phyloP scores from a whole-genome alignment of 2,888 invertebrate species.

The Scotopteryx bipunctaria region DNA sequence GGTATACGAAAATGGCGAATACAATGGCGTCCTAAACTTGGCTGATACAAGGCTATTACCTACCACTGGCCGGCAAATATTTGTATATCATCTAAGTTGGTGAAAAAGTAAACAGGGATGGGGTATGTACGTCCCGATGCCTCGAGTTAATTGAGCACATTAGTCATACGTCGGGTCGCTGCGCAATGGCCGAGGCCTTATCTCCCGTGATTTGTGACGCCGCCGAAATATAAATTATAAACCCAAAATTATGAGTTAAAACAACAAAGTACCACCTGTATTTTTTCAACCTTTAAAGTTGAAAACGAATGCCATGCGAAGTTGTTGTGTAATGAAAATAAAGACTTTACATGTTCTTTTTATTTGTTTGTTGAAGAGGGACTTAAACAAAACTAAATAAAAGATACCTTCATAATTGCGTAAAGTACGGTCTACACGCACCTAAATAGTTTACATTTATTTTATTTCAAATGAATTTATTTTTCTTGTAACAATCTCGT shows the following conservation, averaged over 20 bases:
- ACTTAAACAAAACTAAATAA: too few species aligned
- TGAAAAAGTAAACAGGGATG: constrained; percentile 66
- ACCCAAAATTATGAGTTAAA: constrained; percentile 55
- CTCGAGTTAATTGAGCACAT: constrained; percentile 73
- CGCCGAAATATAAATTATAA: constrained; percentile 66
- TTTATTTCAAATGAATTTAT: too few species aligned
- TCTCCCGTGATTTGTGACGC: constrained; percentile 73
- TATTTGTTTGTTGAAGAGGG: too few species aligned
- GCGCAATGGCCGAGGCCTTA: constrained; percentile 58
- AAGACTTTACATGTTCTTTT: too few species aligned
- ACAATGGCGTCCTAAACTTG: constrained; percentile 16
- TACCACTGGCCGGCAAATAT: constrained; percentile 48
- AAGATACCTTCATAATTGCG: too few species aligned
- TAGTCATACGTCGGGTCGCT: constrained; percentile 67
- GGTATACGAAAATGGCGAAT: constrained; percentile 12
- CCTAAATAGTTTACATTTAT: too few species aligned
- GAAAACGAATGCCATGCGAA: constrained; percentile 13
- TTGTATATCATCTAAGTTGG: constrained; percentile 58
- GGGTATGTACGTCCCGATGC: constrained; percentile 49
- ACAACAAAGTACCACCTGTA: constrained; percentile 44
- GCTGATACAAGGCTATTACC: constrained; percentile 18
- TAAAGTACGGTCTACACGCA: too few species aligned
- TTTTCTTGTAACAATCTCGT: too few species aligned
- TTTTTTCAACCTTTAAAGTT: constrained; percentile 38
- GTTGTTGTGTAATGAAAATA: background rate